phyloP scores from a whole-genome alignment of 2,888 invertebrate species.

The Phragmatobia fuliginosa region DNA sequence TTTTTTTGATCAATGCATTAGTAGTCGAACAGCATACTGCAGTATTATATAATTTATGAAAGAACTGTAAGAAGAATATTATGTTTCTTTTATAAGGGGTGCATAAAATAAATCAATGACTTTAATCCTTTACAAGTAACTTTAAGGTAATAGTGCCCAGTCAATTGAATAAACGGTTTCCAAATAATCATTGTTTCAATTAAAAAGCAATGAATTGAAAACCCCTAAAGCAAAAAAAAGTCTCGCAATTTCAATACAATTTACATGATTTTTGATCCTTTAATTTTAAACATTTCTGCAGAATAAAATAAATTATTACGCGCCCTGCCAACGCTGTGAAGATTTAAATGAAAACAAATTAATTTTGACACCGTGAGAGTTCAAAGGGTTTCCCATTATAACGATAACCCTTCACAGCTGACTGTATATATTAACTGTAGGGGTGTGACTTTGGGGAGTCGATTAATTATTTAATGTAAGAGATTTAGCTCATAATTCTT shows the following conservation, averaged over 20 bases:
- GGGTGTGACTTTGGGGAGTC: constrained; percentile 22
- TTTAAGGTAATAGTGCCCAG: background rate
- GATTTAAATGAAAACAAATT: constrained; percentile 47
- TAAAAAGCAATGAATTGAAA: background rate
- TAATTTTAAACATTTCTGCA: constrained; percentile 35
- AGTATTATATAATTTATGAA: too few species aligned
- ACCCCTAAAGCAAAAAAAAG: too few species aligned
- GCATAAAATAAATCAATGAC: too few species aligned
- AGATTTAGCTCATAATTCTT: background rate
- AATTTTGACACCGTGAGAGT: constrained; percentile 41
- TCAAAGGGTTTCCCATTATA: constrained; percentile 41
- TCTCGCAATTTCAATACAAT: background rate
- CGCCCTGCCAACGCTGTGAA: constrained; percentile 20
- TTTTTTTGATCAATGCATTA: too few species aligned
- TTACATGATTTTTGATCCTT: constrained; percentile 11
- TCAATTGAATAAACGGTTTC: background rate
- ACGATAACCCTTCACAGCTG: constrained; percentile 32
- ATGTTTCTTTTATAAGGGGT: too few species aligned
- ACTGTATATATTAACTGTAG: constrained; percentile 31
- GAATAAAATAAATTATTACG: constrained; percentile 40
- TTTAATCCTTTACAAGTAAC: background rate
- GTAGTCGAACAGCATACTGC: too few species aligned
- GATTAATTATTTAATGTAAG: constrained; percentile 4
- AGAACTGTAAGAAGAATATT: too few species aligned
- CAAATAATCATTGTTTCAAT: background rate